Base-by-base conservation (phyloP, 2,888 invertebrate species). In the Drosophila eohydei region DNA sequence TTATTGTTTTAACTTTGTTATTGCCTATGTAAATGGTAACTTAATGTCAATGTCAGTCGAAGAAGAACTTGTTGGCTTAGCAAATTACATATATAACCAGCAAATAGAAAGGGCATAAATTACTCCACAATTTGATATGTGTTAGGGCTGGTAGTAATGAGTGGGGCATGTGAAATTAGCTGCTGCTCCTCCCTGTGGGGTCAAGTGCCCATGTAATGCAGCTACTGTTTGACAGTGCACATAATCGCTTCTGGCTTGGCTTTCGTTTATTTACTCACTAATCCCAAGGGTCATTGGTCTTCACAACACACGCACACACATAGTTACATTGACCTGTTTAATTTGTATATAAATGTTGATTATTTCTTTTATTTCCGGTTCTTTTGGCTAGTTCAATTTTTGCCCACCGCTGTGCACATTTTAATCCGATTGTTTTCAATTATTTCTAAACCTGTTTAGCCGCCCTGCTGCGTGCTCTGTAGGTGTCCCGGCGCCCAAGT, bases 371-470 rank as follows among this genome's bases (percentile, higher is more conserved):
- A 56, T 68, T 78, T 69, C 56, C 77, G 57, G 55, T 50, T 38
- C 61, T 51, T 60, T 74, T 63, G 63, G 21, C 40, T 51, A 21
- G 66, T 58, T 71, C 60, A 78, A 61, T 50, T 65, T 68, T 48
- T 69, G 59, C 48, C 66, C 38, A 61, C 68, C 71, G 58, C 73
- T 81, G 67, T 78, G 80, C 77, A 74, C 77, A 83, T 81, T 83
- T 87, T 73, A 87, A 83, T 65, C 69, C 75, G 75, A 87, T 81
- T 73, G 87, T 74, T 87, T 83, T 87, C 82, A 87, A 83, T 83
- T 83, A 81, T 87, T 81, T 68, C 62, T 60, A 74, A 80, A 80
- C 71, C 79, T 54, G 67, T 74, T 74, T 48, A 43, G 54, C 56
- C 50, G 14, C 40, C 70, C 57, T 40, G 59, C 69, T 69, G 64